These are phyloP conservation scores for Taeniopygia guttata DNA, from an alignment of 2,797 vertebrate genomes.

Conservation along the genomic window DNA sequence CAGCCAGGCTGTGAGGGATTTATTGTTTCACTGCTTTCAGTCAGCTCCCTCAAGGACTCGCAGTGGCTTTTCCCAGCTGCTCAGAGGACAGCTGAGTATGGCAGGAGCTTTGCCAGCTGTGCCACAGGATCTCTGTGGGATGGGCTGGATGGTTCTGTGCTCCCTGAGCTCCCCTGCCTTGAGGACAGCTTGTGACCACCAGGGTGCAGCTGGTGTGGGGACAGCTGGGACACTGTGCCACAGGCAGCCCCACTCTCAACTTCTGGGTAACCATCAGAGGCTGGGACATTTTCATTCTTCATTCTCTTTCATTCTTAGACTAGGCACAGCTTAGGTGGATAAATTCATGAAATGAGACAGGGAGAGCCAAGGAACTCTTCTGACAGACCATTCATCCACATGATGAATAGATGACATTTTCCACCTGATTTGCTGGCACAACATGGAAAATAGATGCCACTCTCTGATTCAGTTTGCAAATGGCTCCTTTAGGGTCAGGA, in stretches of 20 bases:
- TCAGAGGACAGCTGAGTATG: conserved; percentile 54
- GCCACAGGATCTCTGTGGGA: not conserved
- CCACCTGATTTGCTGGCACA: not conserved
- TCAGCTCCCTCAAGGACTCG: not conserved
- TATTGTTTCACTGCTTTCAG: not conserved
- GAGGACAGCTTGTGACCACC: not conserved
- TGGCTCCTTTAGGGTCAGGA: not conserved
- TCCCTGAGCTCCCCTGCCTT: not conserved
- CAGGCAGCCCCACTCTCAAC: not conserved
- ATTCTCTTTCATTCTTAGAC: not conserved
- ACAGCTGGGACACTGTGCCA: not conserved
- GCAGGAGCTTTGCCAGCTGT: conserved; percentile 47
- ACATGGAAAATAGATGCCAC: not conserved
- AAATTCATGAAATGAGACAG: not conserved
- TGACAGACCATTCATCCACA: not conserved
- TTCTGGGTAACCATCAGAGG: not conserved
- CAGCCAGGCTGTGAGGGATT: not conserved
- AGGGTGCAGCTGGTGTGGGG: not conserved
- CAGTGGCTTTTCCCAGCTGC: conserved; percentile 47
- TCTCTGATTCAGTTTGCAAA: not conserved
- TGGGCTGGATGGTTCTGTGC: not conserved
- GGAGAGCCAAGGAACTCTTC: not conserved
- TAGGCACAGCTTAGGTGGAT: not conserved
- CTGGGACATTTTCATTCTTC: not conserved
- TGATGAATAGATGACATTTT: not conserved